Percentiles rank a stretch among this genome's conserved stretches.
phyloP scores from a whole-genome alignment of 30 jellyfish, hydroid and myxozoan species.

The Mastigias papua region DNA sequence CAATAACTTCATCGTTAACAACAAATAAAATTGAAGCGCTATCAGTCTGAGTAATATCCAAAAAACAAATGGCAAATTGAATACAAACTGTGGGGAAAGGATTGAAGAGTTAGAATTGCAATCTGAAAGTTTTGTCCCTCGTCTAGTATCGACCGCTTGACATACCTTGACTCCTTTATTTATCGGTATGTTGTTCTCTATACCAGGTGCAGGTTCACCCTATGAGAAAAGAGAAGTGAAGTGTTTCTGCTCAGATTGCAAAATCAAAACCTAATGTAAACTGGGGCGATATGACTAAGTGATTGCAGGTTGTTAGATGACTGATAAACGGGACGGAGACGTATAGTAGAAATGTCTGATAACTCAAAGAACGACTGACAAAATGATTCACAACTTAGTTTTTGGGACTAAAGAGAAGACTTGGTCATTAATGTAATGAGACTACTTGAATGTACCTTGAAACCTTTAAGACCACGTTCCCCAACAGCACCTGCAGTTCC shows the following conservation, averaged over 20 bases:
- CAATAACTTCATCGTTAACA: no score
- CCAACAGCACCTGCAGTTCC: conserved; percentile 74
- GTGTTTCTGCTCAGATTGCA: not conserved
- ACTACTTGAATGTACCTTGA: conserved; percentile 24
- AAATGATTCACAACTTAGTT: no score
- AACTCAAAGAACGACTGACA: no score
- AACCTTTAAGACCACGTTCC: conserved; percentile 62
- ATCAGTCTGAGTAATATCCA: not conserved
- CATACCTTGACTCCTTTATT: conserved; percentile 72
- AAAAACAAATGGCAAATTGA: not conserved
- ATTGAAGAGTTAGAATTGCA: not conserved
- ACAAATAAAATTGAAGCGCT: no score
- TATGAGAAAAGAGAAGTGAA: not conserved
- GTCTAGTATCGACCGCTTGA: no score
- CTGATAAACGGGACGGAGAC: no score
- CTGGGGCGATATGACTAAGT: not conserved
- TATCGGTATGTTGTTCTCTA: conserved; percentile 22
- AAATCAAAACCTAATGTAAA: not conserved
- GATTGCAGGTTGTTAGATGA: no score
- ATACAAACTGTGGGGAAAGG: not conserved
- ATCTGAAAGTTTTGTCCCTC: no score
- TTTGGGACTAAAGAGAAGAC: no score
- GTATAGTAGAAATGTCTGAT: no score
- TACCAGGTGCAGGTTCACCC: conserved; percentile 74
- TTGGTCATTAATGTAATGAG: no score